A percentile compares a stretch with the other conserved stretches of the same genome.
Conservation (phyloP, 2,113 vertebrate species). For the Plotosus lineatus region DNA sequence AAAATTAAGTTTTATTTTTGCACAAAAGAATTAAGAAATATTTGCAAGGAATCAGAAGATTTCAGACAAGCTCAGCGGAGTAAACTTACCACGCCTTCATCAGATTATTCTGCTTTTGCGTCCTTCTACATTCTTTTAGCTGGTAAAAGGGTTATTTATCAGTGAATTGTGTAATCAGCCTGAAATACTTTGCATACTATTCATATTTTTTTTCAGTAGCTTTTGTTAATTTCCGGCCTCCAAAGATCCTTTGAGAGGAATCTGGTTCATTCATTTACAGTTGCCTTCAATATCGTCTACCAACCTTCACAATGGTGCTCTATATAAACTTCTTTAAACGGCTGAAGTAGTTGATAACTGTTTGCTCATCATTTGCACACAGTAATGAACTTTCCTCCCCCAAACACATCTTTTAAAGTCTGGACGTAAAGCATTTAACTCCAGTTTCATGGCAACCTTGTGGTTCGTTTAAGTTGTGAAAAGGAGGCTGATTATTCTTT, state of each 20-base stretch:
- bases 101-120: not conserved
- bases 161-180: not conserved
- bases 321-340: not conserved
- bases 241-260: not conserved
- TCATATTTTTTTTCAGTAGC: conserved; percentile 3
- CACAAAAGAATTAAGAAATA: not conserved
- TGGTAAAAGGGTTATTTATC: conserved; percentile 13
- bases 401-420: conserved; percentile 25
- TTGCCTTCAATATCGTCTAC: conserved; percentile 1
- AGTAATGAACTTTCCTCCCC: conserved; percentile 19
- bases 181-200: conserved; percentile 26
- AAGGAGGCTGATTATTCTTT: conserved; percentile 21
- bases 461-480: conserved; percentile 26
- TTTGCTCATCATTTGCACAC: conserved; percentile 21
- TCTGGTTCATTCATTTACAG: conserved; percentile 18
- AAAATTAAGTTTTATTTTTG: not conserved
- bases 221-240: conserved; percentile 18
- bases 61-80: not conserved
- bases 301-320: not conserved
- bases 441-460: conserved; percentile 29
- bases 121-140: not conserved
- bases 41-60: not conserved
- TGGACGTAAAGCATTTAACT: conserved; percentile 36
- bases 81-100: not conserved
- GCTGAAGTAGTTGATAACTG: conserved; percentile 31